Evolutionary conservation across 2,888 invertebrate species (phyloP), one percentile per base, ranked within the genome.

Genomic region (Dysmachus trigonus): DNA sequence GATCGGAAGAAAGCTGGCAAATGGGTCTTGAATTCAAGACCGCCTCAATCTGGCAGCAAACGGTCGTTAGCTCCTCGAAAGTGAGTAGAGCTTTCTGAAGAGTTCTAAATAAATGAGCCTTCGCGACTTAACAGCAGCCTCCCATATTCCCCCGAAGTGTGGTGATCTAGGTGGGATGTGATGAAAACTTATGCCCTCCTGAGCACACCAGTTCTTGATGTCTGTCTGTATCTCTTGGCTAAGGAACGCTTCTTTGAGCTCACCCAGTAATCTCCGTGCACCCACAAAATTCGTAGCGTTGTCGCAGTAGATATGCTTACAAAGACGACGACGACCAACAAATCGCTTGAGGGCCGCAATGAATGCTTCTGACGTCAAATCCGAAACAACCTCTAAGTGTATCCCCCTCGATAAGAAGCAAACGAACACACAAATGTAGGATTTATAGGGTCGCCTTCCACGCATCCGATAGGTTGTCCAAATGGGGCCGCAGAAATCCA

Each of bases 281-380:
- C 79, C 79, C 13, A 72, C 72, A 27, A 84, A 84, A 22, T 84
- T 84, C 6, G 89, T 89, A 2, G 83, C 72, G 15, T 84, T 84
- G 18, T 84, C 83, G 33, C 83, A 84, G 27, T 35, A 38, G 1
- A 84, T 6, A 15, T 51, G 53, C 13, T 38, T 51, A 13, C 82
- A 85, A 0, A 62, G 5, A 1, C 82, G 74, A 8, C 86, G 72
- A 1, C 86, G 51, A 27, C 38, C 13, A 0, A 87, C 35, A 30
- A 87, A 87, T 13, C 86, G 35, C 53, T 77, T 62, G n/a, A 86
- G 73, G 7, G 79, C 81, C 0, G 81, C 87, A 6, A 87, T 79
- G 27, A 87, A 87, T 22, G 73, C 86, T 5, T 82, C 72, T 1
- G 76, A 15, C 1, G 87, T 51, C 15, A 87, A 3, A 15, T 82